Base-by-base conservation (phyloP, 2,888 invertebrate species). In the Alloplasta piceator region DNA sequence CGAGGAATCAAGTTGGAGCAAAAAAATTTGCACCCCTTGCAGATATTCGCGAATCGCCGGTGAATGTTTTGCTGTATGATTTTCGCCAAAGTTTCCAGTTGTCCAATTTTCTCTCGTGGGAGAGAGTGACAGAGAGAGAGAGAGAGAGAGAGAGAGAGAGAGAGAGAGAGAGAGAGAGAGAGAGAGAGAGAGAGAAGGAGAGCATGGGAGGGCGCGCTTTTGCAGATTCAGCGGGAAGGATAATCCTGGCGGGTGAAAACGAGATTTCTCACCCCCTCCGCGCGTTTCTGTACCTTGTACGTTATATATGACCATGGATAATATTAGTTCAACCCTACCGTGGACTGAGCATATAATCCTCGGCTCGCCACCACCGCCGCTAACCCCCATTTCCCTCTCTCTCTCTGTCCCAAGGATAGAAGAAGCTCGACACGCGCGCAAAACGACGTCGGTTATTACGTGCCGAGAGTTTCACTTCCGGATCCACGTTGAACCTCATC, bases 261-360 rank as follows among this genome's bases (percentile, higher is more conserved):
- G 71, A 71, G 78, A 67, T 72, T 71, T 26, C 66, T 61, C 70
- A 68, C 52, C 71, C 26, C 26, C 26, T 7, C 55, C 56, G 39
- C 66, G 60, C 72, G 12, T 14, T 58, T 52, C 50, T 72, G 60
- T 60, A 26, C 72, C 46, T 78, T 75, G 56, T 74, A 80, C 80
- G 75, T 36, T 80, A 72, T 80, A 76, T 77, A 61, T 26, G 67
- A 68, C 72, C 76, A 73, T 77, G 76, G 80, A 80, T 80, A 80
- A 80, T 80, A 80, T 80, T 80, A 80, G 80, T 80, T 77, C 72
- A 80, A 80, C 72, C 80, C n/a, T n/a, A n/a, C n/a, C 76, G 56
- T 73, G 76, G 72, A 72, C 67, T 73, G 76, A 76, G 80, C 80
- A 72, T 80, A 80, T 80, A 80, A 80, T 80, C 80, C 80, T 80